Conservation (phyloP, 2,797 vertebrate species). For the Hylomyscus alleni region DNA sequence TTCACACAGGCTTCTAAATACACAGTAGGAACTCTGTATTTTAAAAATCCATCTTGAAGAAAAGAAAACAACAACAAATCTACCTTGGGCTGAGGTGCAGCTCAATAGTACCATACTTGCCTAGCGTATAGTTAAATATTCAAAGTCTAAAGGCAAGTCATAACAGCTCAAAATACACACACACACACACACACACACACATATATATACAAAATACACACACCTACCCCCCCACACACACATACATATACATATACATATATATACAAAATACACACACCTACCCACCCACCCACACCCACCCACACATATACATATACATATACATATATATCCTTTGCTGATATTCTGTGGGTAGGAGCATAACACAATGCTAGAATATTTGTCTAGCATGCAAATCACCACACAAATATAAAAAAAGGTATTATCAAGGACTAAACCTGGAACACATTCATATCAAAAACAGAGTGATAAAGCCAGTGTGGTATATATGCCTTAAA, state of each 20-base stretch:
- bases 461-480: background rate
- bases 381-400: background rate
- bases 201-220: too few species aligned
- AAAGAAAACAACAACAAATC: background rate
- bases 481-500: background rate
- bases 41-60: background rate
- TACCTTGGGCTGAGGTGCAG: background rate
- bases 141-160: constrained; percentile 45
- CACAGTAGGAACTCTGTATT: background rate
- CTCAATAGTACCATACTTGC: background rate
- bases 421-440: background rate
- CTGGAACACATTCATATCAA: background rate
- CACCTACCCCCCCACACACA: too few species aligned
- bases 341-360: background rate
- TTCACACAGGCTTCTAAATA: background rate
- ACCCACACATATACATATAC: too few species aligned
- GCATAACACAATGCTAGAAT: background rate
- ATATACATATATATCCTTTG: background rate
- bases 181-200: background rate
- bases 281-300: too few species aligned
- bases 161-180: background rate
- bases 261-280: too few species aligned
- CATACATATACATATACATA: background rate
- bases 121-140: background rate
- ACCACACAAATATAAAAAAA: background rate